Percentiles rank a stretch among this genome's conserved stretches.
Evolutionary conservation across 2,888 invertebrate species (phyloP).

Genomic region (Eupithecia centaureata): DNA sequence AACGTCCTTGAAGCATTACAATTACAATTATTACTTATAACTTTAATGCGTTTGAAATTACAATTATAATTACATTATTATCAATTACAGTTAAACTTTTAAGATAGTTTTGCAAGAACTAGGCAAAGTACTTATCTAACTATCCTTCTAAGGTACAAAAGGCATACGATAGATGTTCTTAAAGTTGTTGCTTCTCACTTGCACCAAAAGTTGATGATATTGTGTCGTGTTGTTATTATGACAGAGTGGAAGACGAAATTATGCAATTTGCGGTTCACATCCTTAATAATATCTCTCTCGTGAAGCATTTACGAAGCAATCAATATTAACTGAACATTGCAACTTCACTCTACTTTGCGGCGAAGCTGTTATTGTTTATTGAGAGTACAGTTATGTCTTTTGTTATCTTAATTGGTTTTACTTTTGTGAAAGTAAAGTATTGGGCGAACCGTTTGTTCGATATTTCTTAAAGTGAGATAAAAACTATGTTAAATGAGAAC

Average conservation of each 20-base stretch:
- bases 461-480: background rate
- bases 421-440: slow-evolving; percentile 3
- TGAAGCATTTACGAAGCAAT: slow-evolving; percentile 18
- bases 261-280: slow-evolving; percentile 74
- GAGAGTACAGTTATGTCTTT: slow-evolving; percentile 18
- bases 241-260: slow-evolving; percentile 67
- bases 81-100: too few relatives aligned
- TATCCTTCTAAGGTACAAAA: too few relatives aligned
- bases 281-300: slow-evolving; percentile 26
- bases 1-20: too few relatives aligned
- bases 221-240: slow-evolving; percentile 74
- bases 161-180: background rate
- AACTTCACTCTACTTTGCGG: slow-evolving; percentile 5
- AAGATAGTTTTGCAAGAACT: too few relatives aligned
- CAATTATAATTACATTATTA: too few relatives aligned
- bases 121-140: too few relatives aligned
- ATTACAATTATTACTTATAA: too few relatives aligned
- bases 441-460: slow-evolving; percentile 1
- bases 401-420: slow-evolving; percentile 22
- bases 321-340: slow-evolving; percentile 14
- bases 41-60: too few relatives aligned
- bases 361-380: slow-evolving; percentile 12
- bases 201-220: slow-evolving; percentile 54
- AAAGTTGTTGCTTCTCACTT: slow-evolving; percentile 37
- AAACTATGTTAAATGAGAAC: background rate